Percentiles rank a stretch among this genome's conserved stretches.
Conservation (phyloP, 1,140 invertebrate species). For the Heliconius nattereri region DNA sequence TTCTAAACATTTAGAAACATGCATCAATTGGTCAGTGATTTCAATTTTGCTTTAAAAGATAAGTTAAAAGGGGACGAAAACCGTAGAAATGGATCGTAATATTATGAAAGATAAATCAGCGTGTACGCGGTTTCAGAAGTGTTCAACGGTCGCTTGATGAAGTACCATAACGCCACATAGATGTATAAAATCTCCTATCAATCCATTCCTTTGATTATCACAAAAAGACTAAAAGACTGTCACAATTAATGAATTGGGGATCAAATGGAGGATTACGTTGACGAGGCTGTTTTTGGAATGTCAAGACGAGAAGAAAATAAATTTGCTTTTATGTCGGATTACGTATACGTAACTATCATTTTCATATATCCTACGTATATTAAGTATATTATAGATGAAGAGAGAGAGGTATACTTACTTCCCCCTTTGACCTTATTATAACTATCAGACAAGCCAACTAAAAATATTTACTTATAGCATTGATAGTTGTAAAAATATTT, state of each 20-base stretch:
- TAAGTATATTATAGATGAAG: neutral
- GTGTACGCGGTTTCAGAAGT: neutral
- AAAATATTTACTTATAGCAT: no score
- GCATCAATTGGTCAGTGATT: no score
- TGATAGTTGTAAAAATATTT: no score
- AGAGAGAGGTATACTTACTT: no score
- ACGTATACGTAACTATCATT: neutral
- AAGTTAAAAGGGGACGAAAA: neutral
- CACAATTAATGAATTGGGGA: slow-evolving; percentile 48
- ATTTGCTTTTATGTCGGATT: neutral
- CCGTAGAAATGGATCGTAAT: neutral
- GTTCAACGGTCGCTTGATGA: slow-evolving; percentile 37
- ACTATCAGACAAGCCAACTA: no score
- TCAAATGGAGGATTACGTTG: slow-evolving; percentile 37
- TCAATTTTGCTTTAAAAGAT: neutral
- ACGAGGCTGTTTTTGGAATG: slow-evolving; percentile 37
- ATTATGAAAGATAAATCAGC: neutral
- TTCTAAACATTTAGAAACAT: no score
- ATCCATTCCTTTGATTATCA: slow-evolving; percentile 44
- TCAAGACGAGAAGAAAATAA: slow-evolving; percentile 18
- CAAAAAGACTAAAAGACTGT: slow-evolving; percentile 32
- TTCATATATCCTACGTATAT: neutral
- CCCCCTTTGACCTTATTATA: no score
- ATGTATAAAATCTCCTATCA: slow-evolving; percentile 40
- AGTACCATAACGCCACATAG: slow-evolving; percentile 18